Percentiles rank a stretch among this genome's conserved stretches.
phyloP scores from a whole-genome alignment of 2,888 invertebrate species.

The Chromoteleia sp. region DNA sequence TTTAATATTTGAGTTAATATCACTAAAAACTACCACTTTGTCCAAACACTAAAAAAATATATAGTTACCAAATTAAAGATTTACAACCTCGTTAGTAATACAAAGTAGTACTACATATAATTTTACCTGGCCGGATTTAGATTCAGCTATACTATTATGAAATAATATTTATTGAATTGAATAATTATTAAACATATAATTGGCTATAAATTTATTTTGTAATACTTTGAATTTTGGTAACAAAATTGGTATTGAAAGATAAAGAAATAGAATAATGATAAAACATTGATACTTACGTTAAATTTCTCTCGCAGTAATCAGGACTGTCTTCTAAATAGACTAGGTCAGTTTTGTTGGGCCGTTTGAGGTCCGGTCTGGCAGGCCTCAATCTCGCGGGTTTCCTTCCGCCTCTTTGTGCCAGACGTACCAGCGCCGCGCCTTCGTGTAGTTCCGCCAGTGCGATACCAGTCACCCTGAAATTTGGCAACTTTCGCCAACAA shows the following conservation, averaged over 20 bases:
- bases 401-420: constrained; percentile 87
- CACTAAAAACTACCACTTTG: too few relatives aligned
- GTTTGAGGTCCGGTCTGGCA: constrained; percentile 91
- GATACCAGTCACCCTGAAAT: constrained; percentile 91
- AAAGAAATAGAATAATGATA: not conserved
- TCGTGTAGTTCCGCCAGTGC: constrained; percentile 92
- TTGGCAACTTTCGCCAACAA: constrained; percentile 94
- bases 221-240: not conserved
- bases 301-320: constrained; percentile 95
- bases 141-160: too few relatives aligned
- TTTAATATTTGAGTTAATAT: too few relatives aligned
- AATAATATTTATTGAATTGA: too few relatives aligned
- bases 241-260: not conserved
- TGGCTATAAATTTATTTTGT: too few relatives aligned
- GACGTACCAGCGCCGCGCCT: constrained; percentile 92
- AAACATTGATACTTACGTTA: constrained; percentile 87
- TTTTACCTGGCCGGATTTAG: too few relatives aligned
- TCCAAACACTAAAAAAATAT: too few relatives aligned
- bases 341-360: constrained; percentile 95
- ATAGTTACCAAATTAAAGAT: too few relatives aligned
- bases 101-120: too few relatives aligned
- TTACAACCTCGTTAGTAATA: too few relatives aligned
- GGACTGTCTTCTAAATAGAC: constrained; percentile 96
- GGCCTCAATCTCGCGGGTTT: constrained; percentile 90
- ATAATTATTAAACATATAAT: too few relatives aligned